A percentile compares a stretch with the other conserved stretches of the same genome.
Evolutionary conservation across 2,113 vertebrate species (phyloP).

Genomic region (Copsychus sechellarum): DNA sequence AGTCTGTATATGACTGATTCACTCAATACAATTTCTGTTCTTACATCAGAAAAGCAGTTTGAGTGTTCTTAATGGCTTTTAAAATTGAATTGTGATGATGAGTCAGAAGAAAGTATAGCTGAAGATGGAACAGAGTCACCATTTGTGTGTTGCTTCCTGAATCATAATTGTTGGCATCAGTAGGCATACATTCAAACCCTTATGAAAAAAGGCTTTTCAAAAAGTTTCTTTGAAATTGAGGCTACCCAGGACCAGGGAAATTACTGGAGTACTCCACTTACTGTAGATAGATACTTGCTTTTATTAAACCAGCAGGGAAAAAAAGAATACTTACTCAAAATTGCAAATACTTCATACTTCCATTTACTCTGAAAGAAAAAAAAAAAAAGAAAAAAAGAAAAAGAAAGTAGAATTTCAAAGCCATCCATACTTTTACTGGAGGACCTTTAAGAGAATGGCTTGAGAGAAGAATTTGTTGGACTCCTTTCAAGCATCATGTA

Average conservation of each 20-base stretch:
- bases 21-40: conserved; percentile 22
- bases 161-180: conserved; percentile 26
- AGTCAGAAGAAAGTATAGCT: conserved; percentile 60
- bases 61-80: conserved; percentile 56
- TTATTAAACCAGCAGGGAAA: conserved; percentile 6
- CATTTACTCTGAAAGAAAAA: neutral
- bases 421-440: neutral
- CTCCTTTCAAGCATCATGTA: neutral
- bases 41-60: conserved; percentile 31
- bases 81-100: conserved; percentile 59
- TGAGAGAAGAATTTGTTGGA: neutral
- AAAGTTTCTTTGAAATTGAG: conserved; percentile 55
- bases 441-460: neutral
- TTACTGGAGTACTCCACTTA: neutral
- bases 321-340: neutral
- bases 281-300: neutral
- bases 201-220: conserved; percentile 27
- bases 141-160: conserved; percentile 19
- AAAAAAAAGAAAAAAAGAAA: neutral
- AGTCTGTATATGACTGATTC: conserved; percentile 2
- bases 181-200: conserved; percentile 8
- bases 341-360: neutral
- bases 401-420: neutral
- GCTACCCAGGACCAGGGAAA: conserved; percentile 17
- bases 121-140: conserved; percentile 43